A percentile compares a stretch with the other conserved stretches of the same genome.
Evolutionary conservation across 2,797 vertebrate species (phyloP).

Genomic region (Enteromius trimaculatus): DNA sequence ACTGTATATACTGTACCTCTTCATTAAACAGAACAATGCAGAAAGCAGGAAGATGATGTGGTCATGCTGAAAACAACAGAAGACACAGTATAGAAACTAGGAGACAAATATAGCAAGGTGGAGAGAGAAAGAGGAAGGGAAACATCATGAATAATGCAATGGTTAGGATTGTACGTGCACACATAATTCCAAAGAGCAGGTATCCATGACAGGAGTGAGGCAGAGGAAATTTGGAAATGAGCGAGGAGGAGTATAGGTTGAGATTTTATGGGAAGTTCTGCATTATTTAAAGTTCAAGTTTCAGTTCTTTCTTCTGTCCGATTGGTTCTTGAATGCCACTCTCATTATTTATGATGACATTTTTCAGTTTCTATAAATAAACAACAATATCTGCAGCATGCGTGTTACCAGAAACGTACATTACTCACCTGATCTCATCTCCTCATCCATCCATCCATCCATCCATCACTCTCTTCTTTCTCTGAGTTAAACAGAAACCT

Average conservation of each 20-base stretch:
- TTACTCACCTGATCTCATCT: constrained; percentile 43
- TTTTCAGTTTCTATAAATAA: constrained; percentile 54
- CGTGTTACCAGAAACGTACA: constrained; percentile 23
- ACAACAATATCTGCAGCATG: constrained; percentile 40
- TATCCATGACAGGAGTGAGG: constrained; percentile 12
- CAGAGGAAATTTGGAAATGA: background rate
- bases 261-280: constrained; percentile 6
- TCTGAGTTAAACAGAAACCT: background rate
- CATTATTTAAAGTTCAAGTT: constrained; percentile 41
- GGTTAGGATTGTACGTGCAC: background rate
- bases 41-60: background rate
- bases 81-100: constrained; percentile 13
- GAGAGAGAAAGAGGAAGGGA: background rate
- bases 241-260: background rate
- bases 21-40: constrained; percentile 36
- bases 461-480: constrained; percentile 15
- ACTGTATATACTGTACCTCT: constrained; percentile 9
- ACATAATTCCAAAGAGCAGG: background rate
- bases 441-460: background rate
- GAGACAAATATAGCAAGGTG: background rate
- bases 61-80: constrained; percentile 17
- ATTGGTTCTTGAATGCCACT: constrained; percentile 39
- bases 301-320: constrained; percentile 19
- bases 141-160: constrained; percentile 46
- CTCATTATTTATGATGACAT: constrained; percentile 49